A percentile compares a stretch with the other conserved stretches of the same genome.
phyloP scores from a whole-genome alignment of 2,797 vertebrate genomes.

The Varecia variegata region DNA sequence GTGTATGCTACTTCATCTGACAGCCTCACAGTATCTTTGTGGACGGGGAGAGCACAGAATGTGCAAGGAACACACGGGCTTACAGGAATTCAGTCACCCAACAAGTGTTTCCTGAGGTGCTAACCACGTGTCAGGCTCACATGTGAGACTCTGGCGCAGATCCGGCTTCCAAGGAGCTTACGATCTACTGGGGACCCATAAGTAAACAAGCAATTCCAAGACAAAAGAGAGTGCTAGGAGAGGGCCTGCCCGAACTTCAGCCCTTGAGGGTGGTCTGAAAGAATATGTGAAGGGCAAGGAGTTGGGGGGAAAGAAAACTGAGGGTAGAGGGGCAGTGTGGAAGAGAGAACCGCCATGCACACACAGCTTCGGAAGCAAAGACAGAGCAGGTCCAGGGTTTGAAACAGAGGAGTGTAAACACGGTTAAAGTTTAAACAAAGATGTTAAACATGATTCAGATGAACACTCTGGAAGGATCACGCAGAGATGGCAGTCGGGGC shows the following conservation, averaged over 20 bases:
- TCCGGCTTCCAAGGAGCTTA: not conserved
- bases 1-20: not conserved
- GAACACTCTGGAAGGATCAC: not conserved
- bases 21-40: not conserved
- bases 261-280: not conserved
- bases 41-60: not conserved
- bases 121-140: not conserved
- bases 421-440: not conserved
- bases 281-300: not conserved
- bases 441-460: not conserved
- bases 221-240: not conserved
- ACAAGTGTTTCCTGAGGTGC: not conserved
- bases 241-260: not conserved
- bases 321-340: not conserved
- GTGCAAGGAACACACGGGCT: fast-evolving
- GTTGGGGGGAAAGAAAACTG: not conserved
- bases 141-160: not conserved
- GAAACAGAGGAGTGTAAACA: not conserved
- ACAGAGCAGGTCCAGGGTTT: not conserved
- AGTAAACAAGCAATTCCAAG: not conserved
- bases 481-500: not conserved
- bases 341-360: not conserved
- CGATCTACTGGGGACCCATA: fast-evolving
- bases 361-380: not conserved
- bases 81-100: not conserved